Percentiles rank a stretch among this genome's conserved stretches.
These are phyloP conservation scores for Epinotia bilunana DNA, from an alignment of 2,888 invertebrate species.

Conservation along the genomic window DNA sequence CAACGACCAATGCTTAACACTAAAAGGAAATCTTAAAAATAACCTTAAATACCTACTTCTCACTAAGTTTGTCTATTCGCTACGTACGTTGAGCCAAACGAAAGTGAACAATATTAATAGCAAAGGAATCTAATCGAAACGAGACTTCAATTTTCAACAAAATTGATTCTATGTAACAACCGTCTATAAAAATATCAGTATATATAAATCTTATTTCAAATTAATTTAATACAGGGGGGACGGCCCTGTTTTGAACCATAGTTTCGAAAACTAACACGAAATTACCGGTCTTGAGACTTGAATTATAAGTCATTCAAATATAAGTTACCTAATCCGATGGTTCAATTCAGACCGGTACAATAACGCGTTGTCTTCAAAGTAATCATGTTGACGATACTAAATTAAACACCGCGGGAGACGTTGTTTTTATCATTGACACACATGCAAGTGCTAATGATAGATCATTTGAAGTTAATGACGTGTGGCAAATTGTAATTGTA, in stretches of 20 bases:
- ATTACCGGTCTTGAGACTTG: slow-evolving; percentile 6
- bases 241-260: slow-evolving; percentile 50
- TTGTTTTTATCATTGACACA: slow-evolving; percentile 4
- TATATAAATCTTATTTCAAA: slow-evolving; percentile 82
- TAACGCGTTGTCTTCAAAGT: slow-evolving; percentile 4
- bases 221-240: slow-evolving; percentile 65
- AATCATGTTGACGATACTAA: slow-evolving; percentile 35
- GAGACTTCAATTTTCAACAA: slow-evolving; percentile 66
- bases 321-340: neutral
- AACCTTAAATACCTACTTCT: slow-evolving; percentile 63
- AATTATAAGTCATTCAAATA: too few species aligned
- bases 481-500: neutral
- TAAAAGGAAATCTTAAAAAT: slow-evolving; percentile 69
- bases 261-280: slow-evolving; percentile 16
- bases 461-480: slow-evolving; percentile 17
- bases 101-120: slow-evolving; percentile 38
- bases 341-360: slow-evolving; percentile 10
- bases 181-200: slow-evolving; percentile 81
- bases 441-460: slow-evolving; percentile 13
- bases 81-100: slow-evolving; percentile 44
- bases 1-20: slow-evolving; percentile 57
- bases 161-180: slow-evolving; percentile 79
- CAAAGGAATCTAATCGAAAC: slow-evolving; percentile 43
- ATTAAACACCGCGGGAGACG: slow-evolving; percentile 35
- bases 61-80: slow-evolving; percentile 66